Conservation (phyloP, 2,113 vertebrate species). For the Sigmodon hispidus region DNA sequence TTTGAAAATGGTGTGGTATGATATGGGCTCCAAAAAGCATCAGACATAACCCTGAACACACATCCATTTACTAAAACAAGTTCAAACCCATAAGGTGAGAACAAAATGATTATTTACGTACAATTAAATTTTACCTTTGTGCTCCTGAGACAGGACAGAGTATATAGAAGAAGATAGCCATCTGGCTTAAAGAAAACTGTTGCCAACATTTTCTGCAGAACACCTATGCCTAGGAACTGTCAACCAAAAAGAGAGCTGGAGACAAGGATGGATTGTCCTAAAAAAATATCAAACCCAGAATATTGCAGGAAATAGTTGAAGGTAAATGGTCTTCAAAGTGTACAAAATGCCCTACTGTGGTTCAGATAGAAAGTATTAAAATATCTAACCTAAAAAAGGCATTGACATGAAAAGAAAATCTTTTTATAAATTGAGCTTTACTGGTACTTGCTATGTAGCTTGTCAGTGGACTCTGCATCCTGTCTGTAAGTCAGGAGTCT, state of each 20-base stretch:
- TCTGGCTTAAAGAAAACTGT: background rate
- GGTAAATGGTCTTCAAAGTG: background rate
- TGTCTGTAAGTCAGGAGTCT: background rate
- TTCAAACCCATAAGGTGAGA: background rate
- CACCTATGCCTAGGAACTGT: background rate
- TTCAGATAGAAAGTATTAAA: constrained; percentile 14
- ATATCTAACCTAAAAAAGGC: background rate
- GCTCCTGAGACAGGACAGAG: background rate
- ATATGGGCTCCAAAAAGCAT: background rate
- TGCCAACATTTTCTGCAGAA: background rate
- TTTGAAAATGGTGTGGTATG: background rate
- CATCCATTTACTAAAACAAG: background rate
- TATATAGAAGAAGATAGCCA: background rate
- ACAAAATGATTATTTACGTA: background rate
- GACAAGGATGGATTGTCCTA: background rate
- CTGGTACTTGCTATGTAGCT: background rate
- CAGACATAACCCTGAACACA: background rate
- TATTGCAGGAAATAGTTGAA: background rate
- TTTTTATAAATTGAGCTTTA: constrained; percentile 35
- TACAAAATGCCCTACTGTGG: background rate
- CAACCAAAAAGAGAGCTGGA: background rate
- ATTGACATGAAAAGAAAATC: background rate
- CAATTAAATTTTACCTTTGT: constrained; percentile 12
- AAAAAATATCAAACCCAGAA: background rate
- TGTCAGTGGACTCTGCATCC: background rate